phyloP scores from a whole-genome alignment of 2,113 vertebrate genomes.

The Psilopsiagon aurifrons region DNA sequence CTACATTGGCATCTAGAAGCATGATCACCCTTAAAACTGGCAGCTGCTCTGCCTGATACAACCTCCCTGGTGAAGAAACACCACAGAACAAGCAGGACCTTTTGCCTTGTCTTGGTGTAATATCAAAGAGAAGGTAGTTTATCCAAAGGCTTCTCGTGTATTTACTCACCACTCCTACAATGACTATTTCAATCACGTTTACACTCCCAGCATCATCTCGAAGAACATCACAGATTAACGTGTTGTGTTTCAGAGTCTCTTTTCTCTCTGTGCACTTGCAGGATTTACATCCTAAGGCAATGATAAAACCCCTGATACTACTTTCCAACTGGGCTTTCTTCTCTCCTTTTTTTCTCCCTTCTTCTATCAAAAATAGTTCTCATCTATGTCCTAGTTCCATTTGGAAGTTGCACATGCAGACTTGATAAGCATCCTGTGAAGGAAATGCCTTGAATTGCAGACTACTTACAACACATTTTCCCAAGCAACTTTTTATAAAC shows the following conservation, averaged over 20 bases:
- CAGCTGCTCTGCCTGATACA: not conserved
- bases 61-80: not conserved
- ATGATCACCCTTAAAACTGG: not conserved
- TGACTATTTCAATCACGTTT: constrained; percentile 34
- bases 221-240: constrained; percentile 9
- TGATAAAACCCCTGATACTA: not conserved
- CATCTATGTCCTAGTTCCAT: constrained; percentile 54
- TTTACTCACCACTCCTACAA: not conserved
- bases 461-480: constrained; percentile 67
- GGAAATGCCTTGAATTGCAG: constrained; percentile 75
- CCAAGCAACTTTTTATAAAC: constrained; percentile 65
- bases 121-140: not conserved
- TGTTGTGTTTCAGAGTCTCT: constrained; percentile 14
- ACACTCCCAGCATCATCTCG: not conserved
- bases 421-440: constrained; percentile 72
- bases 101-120: not conserved
- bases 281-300: constrained; percentile 45
- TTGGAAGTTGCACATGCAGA: constrained; percentile 54
- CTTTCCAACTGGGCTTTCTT: constrained; percentile 20
- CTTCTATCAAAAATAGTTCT: constrained; percentile 60
- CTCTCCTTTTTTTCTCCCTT: not conserved
- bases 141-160: not conserved
- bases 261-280: constrained; percentile 14
- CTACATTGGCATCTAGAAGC: not conserved
- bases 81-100: not conserved